Evolutionary conservation across 2,113 vertebrate species (phyloP).

Genomic region (Sciurus niger): DNA sequence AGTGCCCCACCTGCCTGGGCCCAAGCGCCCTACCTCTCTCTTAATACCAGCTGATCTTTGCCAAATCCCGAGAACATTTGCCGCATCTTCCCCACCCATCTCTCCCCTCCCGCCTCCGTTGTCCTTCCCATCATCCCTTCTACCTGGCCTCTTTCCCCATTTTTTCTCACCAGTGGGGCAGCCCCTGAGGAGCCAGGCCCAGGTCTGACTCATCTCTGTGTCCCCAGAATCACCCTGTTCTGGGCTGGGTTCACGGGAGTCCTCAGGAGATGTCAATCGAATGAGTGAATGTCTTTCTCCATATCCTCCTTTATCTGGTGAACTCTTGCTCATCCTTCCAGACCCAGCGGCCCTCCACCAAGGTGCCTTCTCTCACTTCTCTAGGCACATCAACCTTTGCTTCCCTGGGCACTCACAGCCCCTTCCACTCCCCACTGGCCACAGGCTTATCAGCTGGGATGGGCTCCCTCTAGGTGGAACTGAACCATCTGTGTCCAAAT

Average conservation of each 20-base stretch:
- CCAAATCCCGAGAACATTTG: not conserved
- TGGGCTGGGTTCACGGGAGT: not conserved
- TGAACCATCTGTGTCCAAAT: not conserved
- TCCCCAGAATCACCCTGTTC: slow-evolving; percentile 1
- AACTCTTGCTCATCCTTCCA: slow-evolving; percentile 48
- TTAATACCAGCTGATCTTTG: not conserved
- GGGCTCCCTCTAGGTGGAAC: not conserved
- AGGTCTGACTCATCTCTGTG: slow-evolving; percentile 61
- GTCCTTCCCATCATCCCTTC: not conserved
- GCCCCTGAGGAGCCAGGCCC: not conserved
- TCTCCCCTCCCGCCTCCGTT: not conserved
- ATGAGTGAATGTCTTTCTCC: slow-evolving; percentile 69
- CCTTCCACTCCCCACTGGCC: not conserved
- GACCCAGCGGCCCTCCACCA: not conserved
- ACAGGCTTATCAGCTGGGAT: not conserved
- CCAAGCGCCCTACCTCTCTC: not conserved
- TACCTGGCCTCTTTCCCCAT: not conserved
- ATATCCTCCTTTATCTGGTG: slow-evolving; percentile 24
- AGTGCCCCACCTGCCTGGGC: not conserved
- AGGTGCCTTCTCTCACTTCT: not conserved
- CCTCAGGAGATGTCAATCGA: slow-evolving; percentile 9
- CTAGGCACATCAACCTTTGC: not conserved
- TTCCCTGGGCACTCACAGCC: not conserved
- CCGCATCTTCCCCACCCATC: too few relatives aligned
- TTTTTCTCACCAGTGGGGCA: not conserved